A percentile compares a stretch with the other conserved stretches of the same genome.
phyloP scores from a whole-genome alignment of 2,888 invertebrate genomes.

The Hyalella azteca region DNA sequence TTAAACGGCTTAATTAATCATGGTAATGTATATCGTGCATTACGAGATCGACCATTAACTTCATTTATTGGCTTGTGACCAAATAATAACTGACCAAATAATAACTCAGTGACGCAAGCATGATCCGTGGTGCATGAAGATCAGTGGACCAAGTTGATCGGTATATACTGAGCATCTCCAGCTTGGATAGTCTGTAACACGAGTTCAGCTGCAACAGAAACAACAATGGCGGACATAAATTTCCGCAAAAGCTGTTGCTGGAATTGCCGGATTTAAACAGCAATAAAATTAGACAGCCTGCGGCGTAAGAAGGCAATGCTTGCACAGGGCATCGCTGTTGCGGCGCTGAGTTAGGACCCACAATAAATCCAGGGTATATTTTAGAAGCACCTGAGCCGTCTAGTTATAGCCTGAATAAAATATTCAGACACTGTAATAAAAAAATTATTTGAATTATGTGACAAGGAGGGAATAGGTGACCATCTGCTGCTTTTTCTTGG shows the following conservation, averaged over 20 bases:
- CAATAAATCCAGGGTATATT: background rate
- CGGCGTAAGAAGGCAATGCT: constrained; percentile 9
- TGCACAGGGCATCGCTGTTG: background rate
- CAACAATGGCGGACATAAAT: background rate
- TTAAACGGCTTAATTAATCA: too few species aligned
- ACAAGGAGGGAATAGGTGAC: too few species aligned
- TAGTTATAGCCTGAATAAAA: background rate
- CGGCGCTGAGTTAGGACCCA: background rate
- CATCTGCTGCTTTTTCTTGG: too few species aligned
- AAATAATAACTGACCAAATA: too few species aligned
- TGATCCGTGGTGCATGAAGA: too few species aligned
- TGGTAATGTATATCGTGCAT: too few species aligned
- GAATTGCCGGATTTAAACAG: constrained; percentile 12
- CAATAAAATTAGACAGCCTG: constrained; percentile 21
- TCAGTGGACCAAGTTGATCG: too few species aligned
- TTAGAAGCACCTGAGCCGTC: background rate
- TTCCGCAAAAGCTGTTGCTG: background rate
- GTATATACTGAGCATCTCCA: too few species aligned
- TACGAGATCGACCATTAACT: too few species aligned
- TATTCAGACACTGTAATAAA: background rate
- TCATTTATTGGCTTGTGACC: too few species aligned
- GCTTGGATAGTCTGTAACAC: background rate
- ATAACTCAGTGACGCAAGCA: too few species aligned
- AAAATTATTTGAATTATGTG: background rate
- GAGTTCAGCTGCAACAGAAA: background rate